A percentile compares a stretch with the other conserved stretches of the same genome.
These are phyloP conservation scores for Spilosoma lubricipeda DNA, from an alignment of 2,888 invertebrate species.

Conservation along the genomic window DNA sequence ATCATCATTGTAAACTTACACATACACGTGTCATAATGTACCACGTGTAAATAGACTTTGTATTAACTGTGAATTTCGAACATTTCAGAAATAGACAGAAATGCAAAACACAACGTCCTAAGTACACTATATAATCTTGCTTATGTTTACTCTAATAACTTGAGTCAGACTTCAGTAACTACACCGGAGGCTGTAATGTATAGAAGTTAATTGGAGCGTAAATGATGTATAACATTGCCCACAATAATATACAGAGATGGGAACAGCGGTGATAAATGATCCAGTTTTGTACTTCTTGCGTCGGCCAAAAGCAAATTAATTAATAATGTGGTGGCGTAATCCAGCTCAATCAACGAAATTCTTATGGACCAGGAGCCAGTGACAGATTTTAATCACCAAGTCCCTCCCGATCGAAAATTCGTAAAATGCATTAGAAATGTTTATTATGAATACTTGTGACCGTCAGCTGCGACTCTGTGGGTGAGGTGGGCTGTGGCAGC, in stretches of 20 bases:
- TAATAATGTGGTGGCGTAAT: neutral
- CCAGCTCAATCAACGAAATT: neutral
- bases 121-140: neutral
- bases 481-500: too few relatives aligned
- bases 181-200: conserved; percentile 14
- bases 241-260: conserved; percentile 3
- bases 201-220: conserved; percentile 4
- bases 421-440: too few relatives aligned
- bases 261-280: conserved; percentile 4
- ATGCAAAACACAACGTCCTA: neutral
- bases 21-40: neutral
- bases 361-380: neutral
- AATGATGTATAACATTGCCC: conserved; percentile 8
- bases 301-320: neutral
- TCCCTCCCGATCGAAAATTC: too few relatives aligned
- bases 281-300: neutral
- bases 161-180: neutral
- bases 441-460: too few relatives aligned
- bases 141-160: neutral
- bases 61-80: neutral
- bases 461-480: too few relatives aligned
- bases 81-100: neutral
- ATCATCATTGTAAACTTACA: too few relatives aligned
- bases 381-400: too few relatives aligned
- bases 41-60: neutral